Evolutionary conservation across 2,797 vertebrate genomes (phyloP).

Genomic region (Linurgus olivaceus): DNA sequence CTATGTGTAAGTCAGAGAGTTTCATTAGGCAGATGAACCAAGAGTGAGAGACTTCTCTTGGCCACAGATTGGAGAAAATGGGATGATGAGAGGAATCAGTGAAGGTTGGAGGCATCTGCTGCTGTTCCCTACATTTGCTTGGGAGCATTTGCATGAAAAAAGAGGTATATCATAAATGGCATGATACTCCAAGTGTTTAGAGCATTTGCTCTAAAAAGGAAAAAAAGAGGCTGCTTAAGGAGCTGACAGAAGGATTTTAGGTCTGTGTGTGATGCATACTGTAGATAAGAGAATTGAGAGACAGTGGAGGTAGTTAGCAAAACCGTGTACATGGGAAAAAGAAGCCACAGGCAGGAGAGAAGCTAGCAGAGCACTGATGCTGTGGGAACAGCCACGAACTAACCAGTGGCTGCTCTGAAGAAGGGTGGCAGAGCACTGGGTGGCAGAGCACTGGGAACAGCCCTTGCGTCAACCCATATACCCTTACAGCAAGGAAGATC

Average conservation of each 20-base stretch:
- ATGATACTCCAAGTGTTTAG: neutral
- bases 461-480: neutral
- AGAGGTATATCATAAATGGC: neutral
- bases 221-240: neutral
- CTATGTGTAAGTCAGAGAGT: accelerated
- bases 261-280: neutral
- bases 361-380: neutral
- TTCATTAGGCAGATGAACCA: neutral
- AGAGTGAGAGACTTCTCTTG: neutral
- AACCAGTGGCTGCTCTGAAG: neutral
- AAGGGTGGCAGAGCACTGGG: neutral
- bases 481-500: neutral
- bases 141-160: neutral
- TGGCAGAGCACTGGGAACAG: neutral
- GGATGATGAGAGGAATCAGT: neutral
- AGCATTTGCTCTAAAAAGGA: neutral
- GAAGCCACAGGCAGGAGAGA: neutral
- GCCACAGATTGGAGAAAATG: neutral
- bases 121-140: neutral
- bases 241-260: neutral
- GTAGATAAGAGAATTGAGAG: neutral
- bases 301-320: neutral
- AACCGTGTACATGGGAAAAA: neutral
- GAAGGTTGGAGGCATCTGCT: neutral
- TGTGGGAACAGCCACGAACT: neutral